Conservation (phyloP, 2,797 vertebrate species). For the Sylvilagus floridanus region DNA sequence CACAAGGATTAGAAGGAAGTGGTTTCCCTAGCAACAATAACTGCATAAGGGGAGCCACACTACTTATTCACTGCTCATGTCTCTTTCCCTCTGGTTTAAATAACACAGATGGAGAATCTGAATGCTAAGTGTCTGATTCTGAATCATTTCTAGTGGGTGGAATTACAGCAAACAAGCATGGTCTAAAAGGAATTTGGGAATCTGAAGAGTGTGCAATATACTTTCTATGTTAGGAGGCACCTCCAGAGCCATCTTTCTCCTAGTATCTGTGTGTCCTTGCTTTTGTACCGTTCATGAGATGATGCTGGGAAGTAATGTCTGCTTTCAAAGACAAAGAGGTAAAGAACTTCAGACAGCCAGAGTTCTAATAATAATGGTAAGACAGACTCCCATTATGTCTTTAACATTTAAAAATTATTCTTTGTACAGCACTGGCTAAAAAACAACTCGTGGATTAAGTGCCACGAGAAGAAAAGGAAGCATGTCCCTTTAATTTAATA, state of each 20-base stretch:
- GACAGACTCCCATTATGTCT: background rate
- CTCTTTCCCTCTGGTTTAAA: slow-evolving; percentile 67
- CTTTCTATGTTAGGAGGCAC: background rate
- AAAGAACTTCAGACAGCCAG: background rate
- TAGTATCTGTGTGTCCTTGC: background rate
- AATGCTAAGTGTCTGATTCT: slow-evolving; percentile 71
- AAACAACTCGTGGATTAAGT: slow-evolving; percentile 24
- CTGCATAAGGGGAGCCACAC: slow-evolving; percentile 28
- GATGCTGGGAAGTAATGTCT: slow-evolving; percentile 22
- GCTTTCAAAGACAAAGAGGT: slow-evolving; percentile 9
- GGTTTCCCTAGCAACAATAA: slow-evolving; percentile 79
- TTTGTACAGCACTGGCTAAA: background rate
- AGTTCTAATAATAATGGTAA: background rate
- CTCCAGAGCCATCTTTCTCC: slow-evolving; percentile 6
- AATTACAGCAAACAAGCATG: slow-evolving; percentile 60
- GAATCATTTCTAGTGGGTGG: slow-evolving; percentile 63
- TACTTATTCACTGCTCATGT: slow-evolving; percentile 56
- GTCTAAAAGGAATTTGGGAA: slow-evolving; percentile 54
- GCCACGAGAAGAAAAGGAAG: background rate
- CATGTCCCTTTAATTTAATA: background rate
- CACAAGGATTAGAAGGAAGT: slow-evolving; percentile 63
- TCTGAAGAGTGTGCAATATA: background rate
- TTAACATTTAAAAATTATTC: slow-evolving; percentile 37
- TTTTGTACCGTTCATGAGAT: slow-evolving; percentile 39
- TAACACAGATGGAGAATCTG: slow-evolving; percentile 34